Evolutionary conservation across 2,113 vertebrate genomes (phyloP).

Genomic region (Nothoprocta pentlandii): DNA sequence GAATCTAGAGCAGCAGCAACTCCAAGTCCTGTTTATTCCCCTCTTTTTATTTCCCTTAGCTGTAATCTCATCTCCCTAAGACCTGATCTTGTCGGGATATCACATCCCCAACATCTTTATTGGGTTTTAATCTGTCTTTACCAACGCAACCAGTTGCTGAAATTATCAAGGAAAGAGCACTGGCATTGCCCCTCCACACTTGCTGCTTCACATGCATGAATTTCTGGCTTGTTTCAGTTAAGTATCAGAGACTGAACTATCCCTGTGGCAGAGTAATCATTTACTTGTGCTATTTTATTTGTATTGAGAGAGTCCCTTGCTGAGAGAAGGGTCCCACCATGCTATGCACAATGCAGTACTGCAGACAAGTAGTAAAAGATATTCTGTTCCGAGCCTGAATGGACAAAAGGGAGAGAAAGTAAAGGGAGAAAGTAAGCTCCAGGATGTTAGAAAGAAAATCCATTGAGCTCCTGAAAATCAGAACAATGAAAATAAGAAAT

Average conservation of each 20-base stretch:
- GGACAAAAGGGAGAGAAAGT: neutral
- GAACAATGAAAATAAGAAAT: neutral
- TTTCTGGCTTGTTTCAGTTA: neutral
- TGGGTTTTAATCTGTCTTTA: neutral
- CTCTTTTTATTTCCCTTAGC: neutral
- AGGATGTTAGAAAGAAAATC: neutral
- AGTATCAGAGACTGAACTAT: neutral
- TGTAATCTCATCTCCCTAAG: neutral
- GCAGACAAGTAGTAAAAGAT: neutral
- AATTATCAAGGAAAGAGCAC: neutral
- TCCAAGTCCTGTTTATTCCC: neutral
- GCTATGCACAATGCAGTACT: neutral
- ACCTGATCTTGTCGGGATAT: neutral
- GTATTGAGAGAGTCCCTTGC: neutral
- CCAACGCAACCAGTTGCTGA: neutral
- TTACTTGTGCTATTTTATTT: constrained; percentile 21
- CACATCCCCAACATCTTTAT: neutral
- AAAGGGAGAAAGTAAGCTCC: neutral
- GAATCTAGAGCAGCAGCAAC: neutral
- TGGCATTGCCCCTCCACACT: neutral
- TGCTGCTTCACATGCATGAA: accelerated
- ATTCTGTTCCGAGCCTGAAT: neutral
- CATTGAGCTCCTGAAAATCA: neutral
- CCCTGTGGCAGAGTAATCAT: neutral
- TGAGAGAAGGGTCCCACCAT: neutral